Conservation (phyloP, 1,140 invertebrate species). For the Bradysia coprophila region DNA sequence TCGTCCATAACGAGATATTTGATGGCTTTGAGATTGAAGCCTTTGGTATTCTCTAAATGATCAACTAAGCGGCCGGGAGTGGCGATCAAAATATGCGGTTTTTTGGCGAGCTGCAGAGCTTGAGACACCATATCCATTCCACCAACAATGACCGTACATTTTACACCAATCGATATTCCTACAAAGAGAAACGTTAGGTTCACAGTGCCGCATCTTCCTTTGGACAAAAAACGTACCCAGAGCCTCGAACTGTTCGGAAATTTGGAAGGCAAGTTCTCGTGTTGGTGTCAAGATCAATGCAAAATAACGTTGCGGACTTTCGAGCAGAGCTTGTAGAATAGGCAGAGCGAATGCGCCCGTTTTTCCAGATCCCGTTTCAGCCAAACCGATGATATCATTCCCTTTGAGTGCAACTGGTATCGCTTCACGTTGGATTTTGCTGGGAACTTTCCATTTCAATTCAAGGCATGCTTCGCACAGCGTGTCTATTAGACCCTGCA, state of each 20-base stretch:
- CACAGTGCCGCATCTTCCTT: conserved; percentile 23
- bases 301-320: conserved; percentile 86
- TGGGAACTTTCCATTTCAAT: conserved; percentile 85
- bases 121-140: conserved; percentile 97
- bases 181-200: conserved; percentile 45
- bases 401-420: conserved; percentile 81
- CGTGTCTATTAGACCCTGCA: conserved; percentile 70
- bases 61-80: conserved; percentile 81
- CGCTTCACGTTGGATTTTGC: conserved; percentile 87
- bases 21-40: conserved; percentile 71
- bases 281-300: conserved; percentile 91
- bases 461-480: conserved; percentile 80
- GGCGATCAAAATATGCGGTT: conserved; percentile 88
- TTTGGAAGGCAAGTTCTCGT: conserved; percentile 91
- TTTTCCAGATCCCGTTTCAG: conserved; percentile 96
- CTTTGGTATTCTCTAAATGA: conserved; percentile 87
- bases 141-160: conserved; percentile 90
- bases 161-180: conserved; percentile 68
- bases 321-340: conserved; percentile 77
- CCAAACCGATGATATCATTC: conserved; percentile 90
- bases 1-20: conserved; percentile 94
- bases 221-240: conserved; percentile 64
- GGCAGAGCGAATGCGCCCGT: conserved; percentile 94
- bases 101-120: conserved; percentile 74
- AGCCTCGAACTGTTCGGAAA: conserved; percentile 92